A percentile compares a stretch with the other conserved stretches of the same genome.
These are phyloP conservation scores for Gandaritis pyraliata DNA, from an alignment of 2,888 invertebrate species.

Conservation along the genomic window DNA sequence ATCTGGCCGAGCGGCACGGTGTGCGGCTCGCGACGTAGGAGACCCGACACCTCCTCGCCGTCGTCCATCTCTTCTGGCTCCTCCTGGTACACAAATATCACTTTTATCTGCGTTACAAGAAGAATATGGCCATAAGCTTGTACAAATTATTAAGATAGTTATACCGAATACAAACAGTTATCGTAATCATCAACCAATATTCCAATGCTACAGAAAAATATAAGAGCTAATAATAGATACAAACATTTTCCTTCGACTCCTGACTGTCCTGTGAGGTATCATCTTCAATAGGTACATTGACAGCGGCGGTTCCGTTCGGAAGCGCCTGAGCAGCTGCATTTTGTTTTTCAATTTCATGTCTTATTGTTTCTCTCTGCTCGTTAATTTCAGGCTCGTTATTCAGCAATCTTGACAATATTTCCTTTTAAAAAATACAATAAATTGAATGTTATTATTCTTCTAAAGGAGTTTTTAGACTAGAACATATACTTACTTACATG, in stretches of 20 bases:
- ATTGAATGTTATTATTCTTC: background rate
- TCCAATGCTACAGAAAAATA: too few species aligned
- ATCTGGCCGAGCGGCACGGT: constrained; percentile 63
- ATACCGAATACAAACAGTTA: too few species aligned
- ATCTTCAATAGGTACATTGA: constrained; percentile 2
- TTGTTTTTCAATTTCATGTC: constrained; percentile 21
- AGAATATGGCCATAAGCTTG: too few species aligned
- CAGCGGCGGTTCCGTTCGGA: constrained; percentile 9
- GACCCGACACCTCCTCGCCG: constrained; percentile 52
- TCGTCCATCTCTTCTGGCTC: constrained; percentile 50
- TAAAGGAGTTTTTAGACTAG: too few species aligned
- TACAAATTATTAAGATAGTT: too few species aligned
- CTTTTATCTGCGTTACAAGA: background rate
- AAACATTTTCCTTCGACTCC: constrained; percentile 22
- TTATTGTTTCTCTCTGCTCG: constrained; percentile 39
- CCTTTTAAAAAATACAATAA: constrained; percentile 56
- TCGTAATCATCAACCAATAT: too few species aligned
- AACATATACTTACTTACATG: background rate
- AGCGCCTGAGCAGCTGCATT: constrained; percentile 27
- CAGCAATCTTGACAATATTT: constrained; percentile 64
- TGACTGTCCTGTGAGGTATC: constrained; percentile 19
- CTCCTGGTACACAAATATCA: constrained; percentile 33
- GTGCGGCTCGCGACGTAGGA: constrained; percentile 58
- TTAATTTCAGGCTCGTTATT: constrained; percentile 61
- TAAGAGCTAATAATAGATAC: background rate